Evolutionary conservation across 2,888 invertebrate species (phyloP).

Genomic region (Hemithea aestivaria): DNA sequence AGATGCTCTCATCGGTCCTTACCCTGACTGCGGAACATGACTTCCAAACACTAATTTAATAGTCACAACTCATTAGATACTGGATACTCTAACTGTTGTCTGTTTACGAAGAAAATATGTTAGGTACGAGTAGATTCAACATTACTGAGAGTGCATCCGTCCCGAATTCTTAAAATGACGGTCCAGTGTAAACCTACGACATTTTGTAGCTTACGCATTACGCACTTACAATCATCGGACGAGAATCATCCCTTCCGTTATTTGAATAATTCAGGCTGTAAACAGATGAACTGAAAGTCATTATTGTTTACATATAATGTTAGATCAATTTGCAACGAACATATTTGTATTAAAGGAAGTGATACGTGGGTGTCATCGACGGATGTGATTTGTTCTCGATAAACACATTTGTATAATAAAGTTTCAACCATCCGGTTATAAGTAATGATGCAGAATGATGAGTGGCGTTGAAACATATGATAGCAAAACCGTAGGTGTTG

Average conservation of each 20-base stretch:
- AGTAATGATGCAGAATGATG: conserved; percentile 8
- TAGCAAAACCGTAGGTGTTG: background rate
- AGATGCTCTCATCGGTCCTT: conserved; percentile 32
- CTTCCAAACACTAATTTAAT: conserved; percentile 25
- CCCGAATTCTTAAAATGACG: too few species aligned
- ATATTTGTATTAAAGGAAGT: conserved; percentile 8
- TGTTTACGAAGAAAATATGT: conserved; percentile 12
- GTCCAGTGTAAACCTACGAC: too few species aligned
- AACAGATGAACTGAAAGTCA: too few species aligned
- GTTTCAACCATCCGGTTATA: conserved; percentile 14
- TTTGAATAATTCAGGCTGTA: too few species aligned
- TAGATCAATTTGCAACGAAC: conserved; percentile 10
- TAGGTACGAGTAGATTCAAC: too few species aligned
- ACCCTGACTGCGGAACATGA: conserved; percentile 25
- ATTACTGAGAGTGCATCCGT: too few species aligned
- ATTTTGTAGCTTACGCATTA: too few species aligned
- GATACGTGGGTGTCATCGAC: conserved; percentile 22
- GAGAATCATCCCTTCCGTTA: too few species aligned
- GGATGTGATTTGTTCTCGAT: conserved; percentile 29
- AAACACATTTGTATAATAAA: conserved; percentile 24
- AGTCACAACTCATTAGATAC: conserved; percentile 19
- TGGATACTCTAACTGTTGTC: conserved; percentile 15
- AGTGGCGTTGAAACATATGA: conserved; percentile 6
- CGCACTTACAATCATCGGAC: too few species aligned
- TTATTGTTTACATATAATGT: conserved; percentile 5